Base-by-base conservation (phyloP, 2,888 invertebrate genomes). In the Agonopterix heracliana region DNA sequence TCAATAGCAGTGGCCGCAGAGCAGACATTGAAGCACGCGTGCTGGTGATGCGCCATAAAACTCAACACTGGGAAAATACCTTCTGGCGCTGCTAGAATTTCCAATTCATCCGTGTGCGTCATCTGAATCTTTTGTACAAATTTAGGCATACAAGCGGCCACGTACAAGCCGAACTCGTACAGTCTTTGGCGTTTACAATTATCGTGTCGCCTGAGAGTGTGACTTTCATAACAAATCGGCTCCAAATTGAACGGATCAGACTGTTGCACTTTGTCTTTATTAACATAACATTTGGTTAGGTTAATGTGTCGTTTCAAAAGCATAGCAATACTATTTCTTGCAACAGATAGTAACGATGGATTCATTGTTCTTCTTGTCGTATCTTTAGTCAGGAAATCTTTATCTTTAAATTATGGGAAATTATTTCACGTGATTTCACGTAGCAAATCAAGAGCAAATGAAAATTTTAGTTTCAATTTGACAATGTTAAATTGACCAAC, bases 151-250 rank as follows among this genome's bases (percentile, higher is more conserved):
- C 86, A 87, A 2, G 79, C 73, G 1, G 82, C 87, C 0, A 78
- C 79, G 54, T 87, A 87, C 2, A 87, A 57, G 13, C 87, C 87
- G 46, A 83, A 87, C 46, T 86, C 81, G 47, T 87, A 86, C 1
- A 86, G 61, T 12, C 54, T 65, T 59, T 85, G 81, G 2, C 87
- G 72, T 44, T 54, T 63, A 0, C 45, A 43, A 44, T 84, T 86
- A 47, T 86, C 69, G 52, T 87, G 87, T 43, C 57, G 70, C 46
- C 70, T 71, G 1, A 86, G 41, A 0, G 82, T 86, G 52, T 71
- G 66, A 44, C 59, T 59, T 11, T 67, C 55, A 12, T 60, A 54
- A 41, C 69, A 69, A 2, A 86, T 66, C 0, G 79, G 78, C 35
- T 80, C 64, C 41, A 82, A 59, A 48, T 65, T 65, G 52, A 78